Evolutionary conservation across 2,797 vertebrate genomes (phyloP), one percentile per base, ranked within the genome.

Genomic region (Acanthiza pusilla): DNA sequence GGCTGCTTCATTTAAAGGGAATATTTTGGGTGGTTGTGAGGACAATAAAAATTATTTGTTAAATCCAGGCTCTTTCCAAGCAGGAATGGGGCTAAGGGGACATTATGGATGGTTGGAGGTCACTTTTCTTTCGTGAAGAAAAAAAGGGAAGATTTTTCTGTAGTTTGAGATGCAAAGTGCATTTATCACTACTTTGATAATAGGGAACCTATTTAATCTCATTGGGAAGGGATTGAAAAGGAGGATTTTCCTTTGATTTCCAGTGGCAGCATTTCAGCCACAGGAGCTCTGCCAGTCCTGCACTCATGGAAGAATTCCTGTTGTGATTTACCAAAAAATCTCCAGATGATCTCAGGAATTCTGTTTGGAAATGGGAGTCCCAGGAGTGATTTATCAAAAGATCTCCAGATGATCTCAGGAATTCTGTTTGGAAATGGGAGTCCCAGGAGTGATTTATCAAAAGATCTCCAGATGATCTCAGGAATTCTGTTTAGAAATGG

Each of bases 21-120:
- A 38, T 57, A 15, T 29, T 73, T 61, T 9, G 11, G 4, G 36
- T 26, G 50, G n/a, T 2, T 23, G 32, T 0, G 0, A 82, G 21
- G 0, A 17, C 50, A 14, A 14, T 0, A 0, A 21, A 57, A 74
- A 73, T 7, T 27, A 7, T 23, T 8, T 8, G 1, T 62, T 76
- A 34, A 60, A 50, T 48, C 54, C 43, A 3, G 2, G 5, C 48
- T 30, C 25, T 86, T 68, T 25, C 55, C 32, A 67, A 3, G 32
- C 45, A 40, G 66, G 32, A 58, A 30, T 3, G 17, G 57, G 27
- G 10, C 18, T 67, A 47, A 40, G 10, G 45, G 26, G 1, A 27
- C 7, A 0, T 42, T 30, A 7, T 3, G 10, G 26, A 36, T 76
- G 62, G 32, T 38, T 43, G 36, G 45, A 60, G 16, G 11, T 14